Evolutionary conservation across 2,113 vertebrate genomes (phyloP).

Genomic region (Phrynocephalus versicolor): DNA sequence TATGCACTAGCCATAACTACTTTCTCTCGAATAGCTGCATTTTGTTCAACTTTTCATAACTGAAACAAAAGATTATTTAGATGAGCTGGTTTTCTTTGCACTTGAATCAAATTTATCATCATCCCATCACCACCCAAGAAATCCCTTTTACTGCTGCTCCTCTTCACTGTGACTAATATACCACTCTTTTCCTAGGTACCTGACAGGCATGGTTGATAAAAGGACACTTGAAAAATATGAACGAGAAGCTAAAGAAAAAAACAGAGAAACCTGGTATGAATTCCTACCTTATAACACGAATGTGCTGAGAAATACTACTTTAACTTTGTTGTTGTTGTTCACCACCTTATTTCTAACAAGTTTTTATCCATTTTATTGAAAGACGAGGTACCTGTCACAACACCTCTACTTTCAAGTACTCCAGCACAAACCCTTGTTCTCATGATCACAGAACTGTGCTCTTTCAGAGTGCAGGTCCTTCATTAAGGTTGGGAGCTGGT

Average conservation of each 20-base stretch:
- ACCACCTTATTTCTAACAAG: background rate
- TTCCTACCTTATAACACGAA: background rate
- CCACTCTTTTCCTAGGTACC: conserved; percentile 80
- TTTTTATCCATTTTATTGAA: too few species aligned
- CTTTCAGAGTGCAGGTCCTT: too few species aligned
- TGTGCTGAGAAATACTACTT: too few species aligned
- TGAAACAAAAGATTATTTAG: background rate
- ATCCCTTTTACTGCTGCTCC: background rate
- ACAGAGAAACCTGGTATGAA: conserved; percentile 97
- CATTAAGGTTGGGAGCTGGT: too few species aligned
- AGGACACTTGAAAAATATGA: conserved; percentile 99
- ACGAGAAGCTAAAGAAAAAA: conserved; percentile 99
- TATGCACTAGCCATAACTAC: background rate
- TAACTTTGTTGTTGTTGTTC: too few species aligned
- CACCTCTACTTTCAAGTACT: too few species aligned
- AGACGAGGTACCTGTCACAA: too few species aligned
- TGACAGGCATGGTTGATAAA: conserved; percentile 99
- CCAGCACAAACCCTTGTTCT: too few species aligned
- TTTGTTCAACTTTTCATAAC: background rate
- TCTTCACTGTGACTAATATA: background rate
- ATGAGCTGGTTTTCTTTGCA: too few species aligned
- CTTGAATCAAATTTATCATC: background rate
- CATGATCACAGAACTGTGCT: too few species aligned
- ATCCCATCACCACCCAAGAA: background rate
- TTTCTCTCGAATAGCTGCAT: background rate